These are phyloP conservation scores for Pocillopora verrucosa DNA, from an alignment of 64 coral and sea anemone species.

Conservation along the genomic window DNA sequence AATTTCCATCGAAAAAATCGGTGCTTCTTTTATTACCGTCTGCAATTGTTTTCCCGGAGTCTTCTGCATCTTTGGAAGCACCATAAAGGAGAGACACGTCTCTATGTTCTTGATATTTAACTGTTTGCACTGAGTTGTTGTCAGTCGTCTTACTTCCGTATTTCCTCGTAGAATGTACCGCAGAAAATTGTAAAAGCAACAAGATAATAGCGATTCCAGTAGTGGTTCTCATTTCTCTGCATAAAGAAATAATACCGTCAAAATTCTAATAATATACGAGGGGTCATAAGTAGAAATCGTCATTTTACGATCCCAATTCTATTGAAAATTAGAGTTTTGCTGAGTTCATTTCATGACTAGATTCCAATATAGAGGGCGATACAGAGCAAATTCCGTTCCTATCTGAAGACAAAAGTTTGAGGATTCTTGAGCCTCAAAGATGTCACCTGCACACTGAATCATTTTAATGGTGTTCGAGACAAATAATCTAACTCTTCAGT, in stretches of 20 bases:
- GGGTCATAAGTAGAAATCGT: neutral
- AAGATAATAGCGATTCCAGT: neutral
- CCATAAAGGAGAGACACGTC: conserved; percentile 23
- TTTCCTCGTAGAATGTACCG: neutral
- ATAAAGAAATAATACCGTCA: neutral
- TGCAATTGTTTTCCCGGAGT: neutral
- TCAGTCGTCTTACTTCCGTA: neutral
- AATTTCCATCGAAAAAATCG: neutral
- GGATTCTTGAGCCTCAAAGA: neutral
- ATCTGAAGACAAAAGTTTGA: neutral
- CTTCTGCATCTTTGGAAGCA: conserved; percentile 5
- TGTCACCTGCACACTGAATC: neutral
- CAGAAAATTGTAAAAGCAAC: conserved; percentile 1
- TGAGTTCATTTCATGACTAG: neutral
- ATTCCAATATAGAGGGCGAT: neutral
- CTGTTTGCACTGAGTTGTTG: conserved; percentile 5
- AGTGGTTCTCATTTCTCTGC: conserved; percentile 5
- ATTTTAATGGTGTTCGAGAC: neutral
- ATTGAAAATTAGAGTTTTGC: neutral
- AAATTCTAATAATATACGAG: neutral
- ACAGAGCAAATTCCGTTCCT: neutral
- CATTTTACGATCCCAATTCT: neutral
- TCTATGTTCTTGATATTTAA: conserved; percentile 27
- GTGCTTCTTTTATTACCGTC: neutral
- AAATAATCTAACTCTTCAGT: conserved; percentile 4